Evolutionary conservation across 2,113 vertebrate species (phyloP).

Genomic region (Triplophysa tibetana): DNA sequence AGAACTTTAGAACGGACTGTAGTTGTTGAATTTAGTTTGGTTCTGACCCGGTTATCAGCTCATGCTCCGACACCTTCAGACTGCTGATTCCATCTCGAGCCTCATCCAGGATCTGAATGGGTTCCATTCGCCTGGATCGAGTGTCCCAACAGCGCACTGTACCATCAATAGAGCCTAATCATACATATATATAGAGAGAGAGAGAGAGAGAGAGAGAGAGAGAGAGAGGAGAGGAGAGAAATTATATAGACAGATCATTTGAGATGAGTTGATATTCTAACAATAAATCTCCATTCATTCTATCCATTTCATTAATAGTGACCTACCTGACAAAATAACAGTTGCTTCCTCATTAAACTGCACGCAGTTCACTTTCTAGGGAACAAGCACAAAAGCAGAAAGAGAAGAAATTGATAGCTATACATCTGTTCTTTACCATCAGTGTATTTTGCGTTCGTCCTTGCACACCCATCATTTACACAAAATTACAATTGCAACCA

Average conservation of each 20-base stretch:
- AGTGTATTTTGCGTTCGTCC: no score
- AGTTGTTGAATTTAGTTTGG: background rate
- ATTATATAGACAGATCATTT: background rate
- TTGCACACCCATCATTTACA: no score
- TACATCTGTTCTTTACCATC: no score
- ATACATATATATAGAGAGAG: no score
- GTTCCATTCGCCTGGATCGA: constrained; percentile 80
- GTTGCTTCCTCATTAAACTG: constrained; percentile 92
- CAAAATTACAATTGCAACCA: no score
- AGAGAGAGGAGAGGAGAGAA: no score
- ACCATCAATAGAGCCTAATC: constrained; percentile 87
- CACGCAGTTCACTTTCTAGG: constrained; percentile 88
- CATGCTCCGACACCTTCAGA: constrained; percentile 82
- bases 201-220: no score
- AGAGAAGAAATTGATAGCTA: no score
- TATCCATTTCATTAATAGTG: no score
- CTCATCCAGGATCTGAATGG: constrained; percentile 85
- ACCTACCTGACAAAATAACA: constrained; percentile 87
- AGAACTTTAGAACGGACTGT: no score
- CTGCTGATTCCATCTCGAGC: constrained; percentile 89
- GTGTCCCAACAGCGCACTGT: constrained; percentile 90
- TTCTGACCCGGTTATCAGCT: constrained; percentile 87
- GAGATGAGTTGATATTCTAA: no score
- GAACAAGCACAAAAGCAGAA: background rate
- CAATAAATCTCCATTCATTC: background rate